Evolutionary conservation across 2,113 vertebrate genomes (phyloP), one percentile per base, ranked within the genome.

Genomic region (Oophaga pumilio): DNA sequence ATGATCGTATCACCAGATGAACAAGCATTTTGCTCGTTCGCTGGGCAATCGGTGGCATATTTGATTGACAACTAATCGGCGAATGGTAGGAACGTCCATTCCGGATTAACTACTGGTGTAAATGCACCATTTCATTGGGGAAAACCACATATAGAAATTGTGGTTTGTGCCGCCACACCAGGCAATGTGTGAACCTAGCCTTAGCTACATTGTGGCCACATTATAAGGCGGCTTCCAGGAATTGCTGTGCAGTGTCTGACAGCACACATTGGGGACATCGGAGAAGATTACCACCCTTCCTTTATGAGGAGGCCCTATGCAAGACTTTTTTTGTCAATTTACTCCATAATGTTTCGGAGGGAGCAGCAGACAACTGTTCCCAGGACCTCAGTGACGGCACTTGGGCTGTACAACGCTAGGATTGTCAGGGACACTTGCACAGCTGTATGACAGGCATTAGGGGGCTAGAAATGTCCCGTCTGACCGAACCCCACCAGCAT

Each of bases 371-470:
- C 79, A 66, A 60, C 86, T 87, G 86, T 82, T 81, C 76, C 60
- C 52, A 56, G 26, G 86, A 73, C 53, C 86, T 12, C 53, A 15
- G 24, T 73, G 77, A 56, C n/a, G 43, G 76, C 49, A 22, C 76
- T 69, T 53, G 60, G 53, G 85, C n/a, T 22, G 28, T 20, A 82
- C 86, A 87, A 74, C 26, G 68, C 86, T 15, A 13, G 5, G 68
- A 87, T 83, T 87, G 79, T 87, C 86, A 82, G 26, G 64, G 53
- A 64, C 68, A 87, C 53, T 22, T 6, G 26, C 79, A 76, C 86
- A 87, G 86, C 86, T 87, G 86, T 81, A 87, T 12, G 17, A 81
- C 77, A 60, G 73, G 68, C 69, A 33, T 81, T 60, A 66, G n/a
- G n/a, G n/a, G 69, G 53, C 17, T 64, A n/a, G 52, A 62, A 59